A percentile compares a stretch with the other conserved stretches of the same genome.
Evolutionary conservation across 2,797 vertebrate genomes (phyloP).

Genomic region (Hipposideros larvatus): DNA sequence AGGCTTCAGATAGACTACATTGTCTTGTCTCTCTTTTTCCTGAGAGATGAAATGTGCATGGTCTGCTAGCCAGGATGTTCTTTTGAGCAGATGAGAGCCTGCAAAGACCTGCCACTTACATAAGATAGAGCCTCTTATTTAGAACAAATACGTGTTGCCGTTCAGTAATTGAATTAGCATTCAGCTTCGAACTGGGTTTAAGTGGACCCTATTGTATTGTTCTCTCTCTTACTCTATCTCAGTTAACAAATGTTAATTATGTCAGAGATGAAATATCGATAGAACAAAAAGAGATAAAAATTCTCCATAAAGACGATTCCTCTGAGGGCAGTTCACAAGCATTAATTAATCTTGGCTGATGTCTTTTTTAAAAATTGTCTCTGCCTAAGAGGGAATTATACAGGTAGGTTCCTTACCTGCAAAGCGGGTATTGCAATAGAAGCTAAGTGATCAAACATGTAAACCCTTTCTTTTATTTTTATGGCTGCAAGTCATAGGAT

Average conservation of each 20-base stretch:
- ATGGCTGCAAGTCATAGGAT: neutral
- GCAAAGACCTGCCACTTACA: slow-evolving; percentile 22
- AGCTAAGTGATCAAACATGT: neutral
- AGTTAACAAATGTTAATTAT: slow-evolving; percentile 73
- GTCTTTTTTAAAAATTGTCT: slow-evolving; percentile 48
- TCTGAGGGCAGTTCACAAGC: slow-evolving; percentile 7
- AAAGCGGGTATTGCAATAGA: neutral
- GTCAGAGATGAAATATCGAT: slow-evolving; percentile 47
- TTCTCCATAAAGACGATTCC: slow-evolving; percentile 33
- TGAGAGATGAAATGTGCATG: slow-evolving; percentile 27
- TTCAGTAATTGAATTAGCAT: slow-evolving; percentile 38
- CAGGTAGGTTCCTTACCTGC: neutral
- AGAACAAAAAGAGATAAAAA: slow-evolving; percentile 71
- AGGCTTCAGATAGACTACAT: neutral
- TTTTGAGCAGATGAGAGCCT: neutral
- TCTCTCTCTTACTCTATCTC: slow-evolving; percentile 33
- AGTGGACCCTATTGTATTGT: slow-evolving; percentile 44
- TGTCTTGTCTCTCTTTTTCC: neutral
- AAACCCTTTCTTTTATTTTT: neutral
- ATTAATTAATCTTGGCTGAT: slow-evolving; percentile 61
- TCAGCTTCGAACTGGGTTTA: slow-evolving; percentile 52
- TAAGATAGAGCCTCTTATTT: slow-evolving; percentile 2
- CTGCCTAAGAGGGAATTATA: neutral
- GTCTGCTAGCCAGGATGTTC: slow-evolving; percentile 17
- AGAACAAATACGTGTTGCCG: slow-evolving; percentile 61